Base-by-base conservation (phyloP, 1,140 invertebrate species). In the Parasteatoda tepidariorum region DNA sequence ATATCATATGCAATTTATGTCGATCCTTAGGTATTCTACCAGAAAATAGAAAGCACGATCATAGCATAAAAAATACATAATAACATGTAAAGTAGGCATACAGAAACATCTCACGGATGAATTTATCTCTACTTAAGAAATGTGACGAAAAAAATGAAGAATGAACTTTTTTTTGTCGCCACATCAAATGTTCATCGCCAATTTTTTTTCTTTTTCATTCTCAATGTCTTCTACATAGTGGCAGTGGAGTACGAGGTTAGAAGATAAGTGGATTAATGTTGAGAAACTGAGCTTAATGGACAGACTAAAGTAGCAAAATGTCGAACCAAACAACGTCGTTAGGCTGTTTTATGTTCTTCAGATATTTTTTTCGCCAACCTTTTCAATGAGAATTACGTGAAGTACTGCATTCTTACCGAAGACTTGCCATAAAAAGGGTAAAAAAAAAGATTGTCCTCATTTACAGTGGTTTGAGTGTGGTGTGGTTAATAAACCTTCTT, bases 211-310 rank as follows among this genome's bases (percentile, higher is more conserved):
- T 57, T 55, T 41, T 70, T 28, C 30, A 26, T 71, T 15, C 54
- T 55, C 18, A 18, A 33, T 28, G 41, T 48, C 18, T 7, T 15
- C 22, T 30, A 7, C 34, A 55, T 31, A 30, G 48, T 11, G 7
- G 68, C 26, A 9, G 68, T 9, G 68, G 48, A 71, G 24, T 70
- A 55, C 26, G 34, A 34, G 67, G 68, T 71, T 71, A 31, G 54
- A 26, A 71, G 68, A 71, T 71, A 71, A 71, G 54, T 71, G 48
- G 68, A 71, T 71, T 71, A 71, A 41, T 71, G 13, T 38, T n/a
- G 18, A 2, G 38, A 48, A 48, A 15, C 24, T n/a, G n/a, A 71
- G 30, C n/a, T 22, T 71, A 71, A 71, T 71, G 68, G 41, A 71
- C 57, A 31, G 54, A 18, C 68, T 30, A 48, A 24, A 57, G 54